Evolutionary conservation across 2,888 invertebrate species (phyloP).

Genomic region (Oxyteleia sp.): DNA sequence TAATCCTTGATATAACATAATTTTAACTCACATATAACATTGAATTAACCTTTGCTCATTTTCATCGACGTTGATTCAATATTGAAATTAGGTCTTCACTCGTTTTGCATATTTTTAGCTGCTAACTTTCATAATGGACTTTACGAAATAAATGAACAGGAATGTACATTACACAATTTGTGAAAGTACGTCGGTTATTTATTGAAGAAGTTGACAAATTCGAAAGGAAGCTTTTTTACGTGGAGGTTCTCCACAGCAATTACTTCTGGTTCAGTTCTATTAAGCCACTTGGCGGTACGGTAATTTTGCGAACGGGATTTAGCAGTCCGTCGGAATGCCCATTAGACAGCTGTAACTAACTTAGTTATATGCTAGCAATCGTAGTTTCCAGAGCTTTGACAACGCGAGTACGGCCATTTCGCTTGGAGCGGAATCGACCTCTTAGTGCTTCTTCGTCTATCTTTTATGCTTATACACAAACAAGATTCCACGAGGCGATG

Average conservation of each 20-base stretch:
- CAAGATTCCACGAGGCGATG: conserved; percentile 31
- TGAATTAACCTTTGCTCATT: no score
- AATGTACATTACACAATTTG: no score
- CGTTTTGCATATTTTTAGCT: no score
- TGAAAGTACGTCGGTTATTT: no score
- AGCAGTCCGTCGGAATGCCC: conserved; percentile 80
- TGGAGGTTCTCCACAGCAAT: conserved; percentile 80
- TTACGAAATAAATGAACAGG: no score
- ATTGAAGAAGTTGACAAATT: no score
- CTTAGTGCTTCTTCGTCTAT: conserved; percentile 49
- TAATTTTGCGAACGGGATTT: conserved; percentile 82
- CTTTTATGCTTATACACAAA: conserved; percentile 38
- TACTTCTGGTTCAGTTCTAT: conserved; percentile 84
- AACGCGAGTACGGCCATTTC: conserved; percentile 53
- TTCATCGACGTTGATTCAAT: no score
- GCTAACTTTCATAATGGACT: no score
- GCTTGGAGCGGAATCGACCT: conserved; percentile 40
- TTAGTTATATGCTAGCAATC: conserved; percentile 80
- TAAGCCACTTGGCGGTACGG: conserved; percentile 80
- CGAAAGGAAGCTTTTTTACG: no score
- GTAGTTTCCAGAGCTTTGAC: conserved; percentile 66
- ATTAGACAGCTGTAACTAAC: conserved; percentile 82
- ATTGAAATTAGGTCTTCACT: no score
- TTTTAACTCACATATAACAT: no score
- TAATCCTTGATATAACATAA: no score